Percentiles rank a stretch among this genome's conserved stretches.
Conservation (phyloP, 2,797 vertebrate species). For the Poecilia wingei region DNA sequence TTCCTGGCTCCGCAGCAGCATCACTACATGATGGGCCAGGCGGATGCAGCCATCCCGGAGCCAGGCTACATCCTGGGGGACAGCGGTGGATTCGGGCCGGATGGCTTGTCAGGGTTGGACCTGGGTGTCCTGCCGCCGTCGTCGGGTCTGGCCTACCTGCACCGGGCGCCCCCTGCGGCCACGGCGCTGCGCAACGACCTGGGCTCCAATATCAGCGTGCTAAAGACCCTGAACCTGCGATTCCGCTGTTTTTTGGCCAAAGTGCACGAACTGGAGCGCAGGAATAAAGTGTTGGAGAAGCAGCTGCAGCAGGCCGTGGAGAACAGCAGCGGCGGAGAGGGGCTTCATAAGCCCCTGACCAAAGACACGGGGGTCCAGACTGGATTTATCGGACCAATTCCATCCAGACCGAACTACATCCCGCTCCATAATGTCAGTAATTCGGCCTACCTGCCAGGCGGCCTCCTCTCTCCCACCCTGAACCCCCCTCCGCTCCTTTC, state of each 20-base stretch:
- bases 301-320: conserved; percentile 89
- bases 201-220: conserved; percentile 92
- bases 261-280: conserved; percentile 91
- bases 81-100: conserved; percentile 57
- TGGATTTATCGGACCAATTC: conserved; percentile 79
- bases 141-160: conserved; percentile 65
- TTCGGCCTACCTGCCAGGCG: conserved; percentile 64
- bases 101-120: conserved; percentile 64
- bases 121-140: conserved; percentile 68
- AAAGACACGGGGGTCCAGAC: conserved; percentile 88
- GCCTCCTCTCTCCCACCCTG: conserved; percentile 69
- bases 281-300: conserved; percentile 91
- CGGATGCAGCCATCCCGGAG: conserved; percentile 66
- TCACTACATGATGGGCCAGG: conserved; percentile 61
- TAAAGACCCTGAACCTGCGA: conserved; percentile 91
- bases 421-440: conserved; percentile 65
- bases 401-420: conserved; percentile 61
- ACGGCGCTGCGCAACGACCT: conserved; percentile 90
- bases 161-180: conserved; percentile 75
- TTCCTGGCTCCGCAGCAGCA: conserved; percentile 75
- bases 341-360: conserved; percentile 66
- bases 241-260: conserved; percentile 94
- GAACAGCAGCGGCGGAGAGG: conserved; percentile 53
- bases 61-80: conserved; percentile 70
- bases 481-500: conserved; percentile 56